Evolutionary conservation across 2,113 vertebrate species (phyloP).

Genomic region (Acanthochromis polyacanthus): DNA sequence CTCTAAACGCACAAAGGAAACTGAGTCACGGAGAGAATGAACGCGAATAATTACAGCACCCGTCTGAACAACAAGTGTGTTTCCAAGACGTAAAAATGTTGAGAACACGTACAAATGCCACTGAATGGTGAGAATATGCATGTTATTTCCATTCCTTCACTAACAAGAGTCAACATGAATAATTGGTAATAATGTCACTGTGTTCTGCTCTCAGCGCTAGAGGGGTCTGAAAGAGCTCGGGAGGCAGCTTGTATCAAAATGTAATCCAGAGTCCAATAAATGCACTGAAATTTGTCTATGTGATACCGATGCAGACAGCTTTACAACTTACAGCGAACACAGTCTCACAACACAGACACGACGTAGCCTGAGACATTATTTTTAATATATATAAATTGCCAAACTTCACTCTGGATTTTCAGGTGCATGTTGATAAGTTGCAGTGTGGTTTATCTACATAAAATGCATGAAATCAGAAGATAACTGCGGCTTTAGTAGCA

Average conservation of each 20-base stretch:
- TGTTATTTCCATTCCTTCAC: conserved; percentile 2
- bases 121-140: background rate
- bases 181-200: conserved; percentile 1
- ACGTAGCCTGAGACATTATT: too few species aligned
- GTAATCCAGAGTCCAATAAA: background rate
- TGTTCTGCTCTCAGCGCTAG: background rate
- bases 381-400: too few species aligned
- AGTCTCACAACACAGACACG: background rate
- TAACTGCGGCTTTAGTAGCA: too few species aligned
- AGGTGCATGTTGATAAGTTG: background rate
- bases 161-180: conserved; percentile 23
- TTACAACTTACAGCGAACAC: background rate
- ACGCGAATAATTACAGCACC: background rate
- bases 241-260: background rate
- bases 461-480: background rate
- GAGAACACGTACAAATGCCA: background rate
- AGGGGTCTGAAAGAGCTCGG: background rate
- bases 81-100: background rate
- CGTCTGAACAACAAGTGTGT: background rate
- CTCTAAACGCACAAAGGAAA: background rate
- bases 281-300: background rate
- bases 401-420: background rate
- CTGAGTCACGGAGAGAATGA: background rate
- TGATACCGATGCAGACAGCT: background rate
- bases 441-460: background rate